Evolutionary conservation across 2,888 invertebrate species (phyloP).

Genomic region (Fragum whitleyi): DNA sequence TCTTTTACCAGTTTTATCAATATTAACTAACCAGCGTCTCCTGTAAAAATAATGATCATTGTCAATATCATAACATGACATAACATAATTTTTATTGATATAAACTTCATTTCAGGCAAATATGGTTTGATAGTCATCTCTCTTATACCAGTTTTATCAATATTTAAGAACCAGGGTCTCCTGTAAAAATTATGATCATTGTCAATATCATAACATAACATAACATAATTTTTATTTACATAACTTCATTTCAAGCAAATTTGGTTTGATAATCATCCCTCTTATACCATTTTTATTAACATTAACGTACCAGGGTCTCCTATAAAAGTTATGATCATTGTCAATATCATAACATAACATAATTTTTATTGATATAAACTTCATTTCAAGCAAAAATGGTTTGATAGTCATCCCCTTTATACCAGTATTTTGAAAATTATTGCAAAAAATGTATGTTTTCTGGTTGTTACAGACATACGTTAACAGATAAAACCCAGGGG

Average conservation of each 20-base stretch:
- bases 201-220: constrained; percentile 12
- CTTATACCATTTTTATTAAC: constrained; percentile 44
- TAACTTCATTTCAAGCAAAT: constrained; percentile 12
- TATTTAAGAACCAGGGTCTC: constrained; percentile 69
- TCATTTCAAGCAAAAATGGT: constrained; percentile 33
- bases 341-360: constrained; percentile 15
- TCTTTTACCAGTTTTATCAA: constrained; percentile 44
- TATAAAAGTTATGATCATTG: constrained; percentile 37
- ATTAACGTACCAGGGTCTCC: constrained; percentile 70
- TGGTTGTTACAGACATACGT: too few species aligned
- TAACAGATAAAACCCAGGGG: too few species aligned
- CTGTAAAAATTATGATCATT: constrained; percentile 47
- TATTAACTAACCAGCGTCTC: constrained; percentile 70
- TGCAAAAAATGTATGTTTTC: too few species aligned
- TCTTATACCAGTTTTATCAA: constrained; percentile 45
- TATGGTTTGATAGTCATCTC: constrained; percentile 41
- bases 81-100: too few species aligned
- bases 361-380: too few species aligned
- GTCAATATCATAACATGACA: constrained; percentile 12
- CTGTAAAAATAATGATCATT: constrained; percentile 46
- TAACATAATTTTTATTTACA: too few species aligned
- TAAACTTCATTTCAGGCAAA: constrained; percentile 7
- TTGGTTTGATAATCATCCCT: constrained; percentile 42
- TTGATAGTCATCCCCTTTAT: constrained; percentile 42
- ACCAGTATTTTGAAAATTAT: constrained; percentile 40